Conservation (phyloP, 2,113 vertebrate species). For the Herpailurus yagouaroundi region DNA sequence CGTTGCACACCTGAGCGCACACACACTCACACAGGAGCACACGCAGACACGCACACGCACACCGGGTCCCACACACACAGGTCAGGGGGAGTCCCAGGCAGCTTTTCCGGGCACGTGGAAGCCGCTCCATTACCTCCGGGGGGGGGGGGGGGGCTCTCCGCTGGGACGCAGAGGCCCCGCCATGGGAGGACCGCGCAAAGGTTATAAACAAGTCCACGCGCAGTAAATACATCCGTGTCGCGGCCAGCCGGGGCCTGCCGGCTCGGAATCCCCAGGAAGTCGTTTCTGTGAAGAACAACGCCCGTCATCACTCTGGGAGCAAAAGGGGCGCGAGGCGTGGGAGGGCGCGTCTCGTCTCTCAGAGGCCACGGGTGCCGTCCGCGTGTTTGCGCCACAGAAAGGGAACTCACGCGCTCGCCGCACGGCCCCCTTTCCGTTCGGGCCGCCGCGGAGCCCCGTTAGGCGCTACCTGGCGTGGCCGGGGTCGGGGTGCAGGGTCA, state of each 20-base stretch:
- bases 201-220: rapidly evolving
- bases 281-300: background rate
- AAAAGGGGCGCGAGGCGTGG: rapidly evolving
- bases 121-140: background rate
- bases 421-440: background rate
- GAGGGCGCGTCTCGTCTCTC: background rate
- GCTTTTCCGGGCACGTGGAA: rapidly evolving
- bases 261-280: background rate
- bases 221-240: rapidly evolving
- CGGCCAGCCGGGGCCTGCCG: too few species aligned
- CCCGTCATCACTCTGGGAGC: rapidly evolving
- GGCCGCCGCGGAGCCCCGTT: background rate
- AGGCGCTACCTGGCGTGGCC: background rate
- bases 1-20: background rate
- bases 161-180: rapidly evolving
- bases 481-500: background rate
- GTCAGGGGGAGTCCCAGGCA: background rate
- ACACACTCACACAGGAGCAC: background rate
- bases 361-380: background rate
- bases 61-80: rapidly evolving
- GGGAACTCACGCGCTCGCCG: rapidly evolving
- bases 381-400: rapidly evolving
- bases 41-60: rapidly evolving
- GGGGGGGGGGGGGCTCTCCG: too few species aligned
- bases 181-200: rapidly evolving